Base-by-base conservation (phyloP, 2,113 vertebrate genomes). In the Elephas maximus region DNA sequence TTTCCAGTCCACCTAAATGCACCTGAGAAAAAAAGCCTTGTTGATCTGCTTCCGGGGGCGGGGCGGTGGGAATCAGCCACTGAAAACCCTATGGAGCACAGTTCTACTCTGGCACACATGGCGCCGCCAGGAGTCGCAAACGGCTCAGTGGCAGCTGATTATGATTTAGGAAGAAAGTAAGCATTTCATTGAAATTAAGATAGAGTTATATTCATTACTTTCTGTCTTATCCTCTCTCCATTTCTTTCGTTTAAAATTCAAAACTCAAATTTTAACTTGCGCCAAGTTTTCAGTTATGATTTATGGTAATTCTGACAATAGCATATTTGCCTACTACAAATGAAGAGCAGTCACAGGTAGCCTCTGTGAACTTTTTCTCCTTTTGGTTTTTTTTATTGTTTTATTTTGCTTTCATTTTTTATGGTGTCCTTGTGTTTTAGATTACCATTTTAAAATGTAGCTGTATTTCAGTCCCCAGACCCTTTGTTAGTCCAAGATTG, bases 151-250 rank as follows among this genome's bases (percentile, higher is more conserved):
- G 4, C 18, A 74, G 28, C 37, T 97, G 63, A 74, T 86, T 44
- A 37, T 88, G 44, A 44, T 37, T 21, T 90, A 69, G 63, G 77
- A 96, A 91, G 63, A 88, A 95, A 93, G 21, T 48, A 93, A 94
- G 18, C 60, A 85, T 84, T 88, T 87, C 21, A 81, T 77, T 91
- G 74, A 93, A 69, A 89, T 90, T 74, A 90, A 79, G n/a, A 28
- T 48, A 62, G 28, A 85, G 8, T 91, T 95, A 26, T 84, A 45
- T 73, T 81, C 77, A 53, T 37, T 60, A 4, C 24, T 77, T 78
- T 51, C 14, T 69, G 9, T 67, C 28, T 90, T 90, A 95, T 92
- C 57, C 26, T 80, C 26, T 86, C 15, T 94, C 53, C 11, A 77
- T 80, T 80, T 74, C 23, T 37, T 1, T 5, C 17, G 41, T 12